These are phyloP conservation scores for Archips xylosteana DNA, from an alignment of 2,888 invertebrate species.

Conservation along the genomic window DNA sequence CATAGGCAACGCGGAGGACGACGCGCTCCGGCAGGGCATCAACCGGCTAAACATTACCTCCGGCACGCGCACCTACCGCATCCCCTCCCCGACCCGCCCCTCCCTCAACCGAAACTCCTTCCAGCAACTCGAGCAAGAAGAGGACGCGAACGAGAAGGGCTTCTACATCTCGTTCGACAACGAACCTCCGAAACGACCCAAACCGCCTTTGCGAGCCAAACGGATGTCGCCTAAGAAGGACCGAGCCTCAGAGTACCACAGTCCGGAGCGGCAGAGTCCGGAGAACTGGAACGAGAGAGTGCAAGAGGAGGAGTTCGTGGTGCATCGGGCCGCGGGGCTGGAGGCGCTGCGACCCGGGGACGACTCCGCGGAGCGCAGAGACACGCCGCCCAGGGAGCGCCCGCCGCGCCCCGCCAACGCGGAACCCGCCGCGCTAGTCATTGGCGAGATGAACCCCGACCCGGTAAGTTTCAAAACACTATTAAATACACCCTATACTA, in stretches of 20 bases:
- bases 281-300: constrained; percentile 30
- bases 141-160: constrained; percentile 89
- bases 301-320: constrained; percentile 59
- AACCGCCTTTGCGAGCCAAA: constrained; percentile 93
- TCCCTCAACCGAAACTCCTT: constrained; percentile 89
- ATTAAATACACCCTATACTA: not conserved
- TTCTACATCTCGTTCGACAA: constrained; percentile 98
- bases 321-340: constrained; percentile 50
- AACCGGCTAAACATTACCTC: constrained; percentile 93
- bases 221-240: constrained; percentile 92
- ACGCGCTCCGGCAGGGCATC: constrained; percentile 87
- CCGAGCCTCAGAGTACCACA: constrained; percentile 58
- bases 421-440: constrained; percentile 76
- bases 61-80: constrained; percentile 94
- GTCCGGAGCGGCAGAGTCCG: constrained; percentile 59
- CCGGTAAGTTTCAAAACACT: constrained; percentile 75
- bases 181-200: constrained; percentile 94
- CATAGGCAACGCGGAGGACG: constrained; percentile 89
- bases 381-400: constrained; percentile 60
- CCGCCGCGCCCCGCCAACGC: constrained; percentile 52
- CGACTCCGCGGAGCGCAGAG: constrained; percentile 55
- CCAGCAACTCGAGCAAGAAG: constrained; percentile 81
- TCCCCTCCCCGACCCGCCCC: constrained; percentile 94
- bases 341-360: constrained; percentile 55
- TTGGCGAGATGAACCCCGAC: constrained; percentile 76